Conservation (phyloP, 2,113 vertebrate genomes). For the Papio anubis region DNA sequence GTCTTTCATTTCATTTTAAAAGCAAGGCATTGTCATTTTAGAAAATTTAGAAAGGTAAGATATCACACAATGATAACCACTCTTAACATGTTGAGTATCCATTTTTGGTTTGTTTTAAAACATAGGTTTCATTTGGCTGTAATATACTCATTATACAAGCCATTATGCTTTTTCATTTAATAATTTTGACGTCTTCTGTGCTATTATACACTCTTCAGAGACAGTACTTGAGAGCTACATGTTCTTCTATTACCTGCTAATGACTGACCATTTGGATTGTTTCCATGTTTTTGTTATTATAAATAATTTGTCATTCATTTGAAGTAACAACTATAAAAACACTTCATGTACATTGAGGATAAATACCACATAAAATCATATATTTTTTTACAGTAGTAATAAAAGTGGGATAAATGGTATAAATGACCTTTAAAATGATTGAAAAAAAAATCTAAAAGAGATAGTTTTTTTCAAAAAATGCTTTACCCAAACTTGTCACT, state of each 20-base stretch:
- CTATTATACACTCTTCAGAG: neutral
- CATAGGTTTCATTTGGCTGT: neutral
- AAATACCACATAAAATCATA: neutral
- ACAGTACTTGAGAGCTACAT: neutral
- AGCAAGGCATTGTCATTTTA: neutral
- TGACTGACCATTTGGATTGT: neutral
- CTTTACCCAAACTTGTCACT: neutral
- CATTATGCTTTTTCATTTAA: neutral
- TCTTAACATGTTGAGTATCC: neutral
- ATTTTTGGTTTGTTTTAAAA: slow-evolving; percentile 26
- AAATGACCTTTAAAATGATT: slow-evolving; percentile 29
- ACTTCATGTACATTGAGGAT: neutral
- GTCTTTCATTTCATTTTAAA: neutral
- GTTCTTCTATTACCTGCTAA: neutral
- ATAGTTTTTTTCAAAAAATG: neutral
- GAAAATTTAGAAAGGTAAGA: slow-evolving; percentile 3
- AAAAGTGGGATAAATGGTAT: neutral
- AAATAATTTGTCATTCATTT: neutral
- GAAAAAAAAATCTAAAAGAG: neutral
- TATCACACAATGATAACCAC: neutral
- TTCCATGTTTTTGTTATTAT: slow-evolving; percentile 15
- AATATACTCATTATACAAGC: neutral
- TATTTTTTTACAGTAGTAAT: neutral
- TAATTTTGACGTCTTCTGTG: neutral
- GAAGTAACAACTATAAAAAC: neutral